Evolutionary conservation across 2,797 vertebrate species (phyloP).

Genomic region (Sebastes nivosus): DNA sequence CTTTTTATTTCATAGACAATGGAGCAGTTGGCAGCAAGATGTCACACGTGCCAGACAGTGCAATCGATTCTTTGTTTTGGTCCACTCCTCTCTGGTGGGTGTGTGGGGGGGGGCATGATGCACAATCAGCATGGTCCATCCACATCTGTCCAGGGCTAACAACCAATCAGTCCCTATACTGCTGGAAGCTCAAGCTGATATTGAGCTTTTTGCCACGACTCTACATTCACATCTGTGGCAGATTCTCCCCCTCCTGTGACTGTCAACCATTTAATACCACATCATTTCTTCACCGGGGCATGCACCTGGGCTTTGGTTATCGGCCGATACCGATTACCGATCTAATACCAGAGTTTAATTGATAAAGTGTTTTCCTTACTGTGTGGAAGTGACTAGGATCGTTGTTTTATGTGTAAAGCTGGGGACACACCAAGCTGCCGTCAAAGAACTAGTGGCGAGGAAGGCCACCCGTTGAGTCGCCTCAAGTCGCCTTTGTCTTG

Average conservation of each 20-base stretch:
- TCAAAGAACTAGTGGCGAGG: too few relatives aligned
- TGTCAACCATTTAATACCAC: neutral
- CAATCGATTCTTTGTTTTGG: conserved; percentile 64
- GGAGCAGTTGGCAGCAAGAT: conserved; percentile 39
- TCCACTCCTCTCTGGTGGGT: conserved; percentile 8
- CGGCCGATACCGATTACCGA: too few relatives aligned
- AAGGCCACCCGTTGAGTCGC: too few relatives aligned
- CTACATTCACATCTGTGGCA: neutral
- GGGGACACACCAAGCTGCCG: too few relatives aligned
- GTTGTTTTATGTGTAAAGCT: too few relatives aligned
- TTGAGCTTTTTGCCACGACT: conserved; percentile 19
- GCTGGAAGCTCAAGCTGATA: conserved; percentile 12
- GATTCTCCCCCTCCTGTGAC: neutral
- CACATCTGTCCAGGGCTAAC: conserved; percentile 15
- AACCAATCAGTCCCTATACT: conserved; percentile 16
- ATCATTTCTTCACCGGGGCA: neutral
- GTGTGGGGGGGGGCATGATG: neutral
- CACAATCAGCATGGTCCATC: conserved; percentile 21
- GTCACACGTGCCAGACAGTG: conserved; percentile 57
- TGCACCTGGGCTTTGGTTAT: too few relatives aligned
- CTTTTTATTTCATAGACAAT: conserved; percentile 25
- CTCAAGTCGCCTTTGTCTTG: too few relatives aligned
- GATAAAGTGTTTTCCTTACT: too few relatives aligned
- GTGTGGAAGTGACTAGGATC: too few relatives aligned
- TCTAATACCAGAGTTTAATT: too few relatives aligned